A percentile compares a stretch with the other conserved stretches of the same genome.
phyloP scores from a whole-genome alignment of 2,113 vertebrate species.

The Lepisosteus oculatus region DNA sequence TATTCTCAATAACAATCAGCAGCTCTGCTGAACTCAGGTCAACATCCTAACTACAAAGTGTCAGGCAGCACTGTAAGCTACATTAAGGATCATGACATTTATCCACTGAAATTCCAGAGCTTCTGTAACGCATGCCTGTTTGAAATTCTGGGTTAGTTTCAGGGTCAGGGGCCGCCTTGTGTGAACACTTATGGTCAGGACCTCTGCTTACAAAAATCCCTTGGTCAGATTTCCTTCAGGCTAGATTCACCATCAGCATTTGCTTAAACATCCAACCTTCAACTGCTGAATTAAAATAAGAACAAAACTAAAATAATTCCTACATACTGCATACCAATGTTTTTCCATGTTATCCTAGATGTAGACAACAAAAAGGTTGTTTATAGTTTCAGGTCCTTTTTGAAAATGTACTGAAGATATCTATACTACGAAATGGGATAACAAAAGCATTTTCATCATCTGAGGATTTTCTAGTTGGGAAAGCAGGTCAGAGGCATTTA shows the following conservation, averaged over 20 bases:
- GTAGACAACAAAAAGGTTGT: too few relatives aligned
- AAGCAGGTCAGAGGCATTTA: neutral
- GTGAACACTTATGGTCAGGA: constrained; percentile 13
- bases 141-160: neutral
- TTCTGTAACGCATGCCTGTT: neutral
- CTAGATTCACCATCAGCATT: neutral
- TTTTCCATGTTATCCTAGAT: too few relatives aligned
- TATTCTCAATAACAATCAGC: too few relatives aligned
- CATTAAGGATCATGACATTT: too few relatives aligned
- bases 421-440: too few relatives aligned
- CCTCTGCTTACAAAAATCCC: constrained; percentile 3
- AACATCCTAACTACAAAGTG: neutral
- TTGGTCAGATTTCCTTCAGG: neutral
- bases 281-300: too few relatives aligned
- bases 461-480: neutral
- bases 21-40: neutral
- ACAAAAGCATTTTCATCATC: neutral
- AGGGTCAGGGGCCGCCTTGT: neutral
- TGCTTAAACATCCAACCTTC: neutral
- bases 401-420: too few relatives aligned
- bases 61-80: too few relatives aligned
- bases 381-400: too few relatives aligned
- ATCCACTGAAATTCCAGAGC: neutral
- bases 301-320: neutral
- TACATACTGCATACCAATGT: too few relatives aligned